Conservation (phyloP, 2,888 invertebrate genomes). For the Exocentrus adspersus region DNA sequence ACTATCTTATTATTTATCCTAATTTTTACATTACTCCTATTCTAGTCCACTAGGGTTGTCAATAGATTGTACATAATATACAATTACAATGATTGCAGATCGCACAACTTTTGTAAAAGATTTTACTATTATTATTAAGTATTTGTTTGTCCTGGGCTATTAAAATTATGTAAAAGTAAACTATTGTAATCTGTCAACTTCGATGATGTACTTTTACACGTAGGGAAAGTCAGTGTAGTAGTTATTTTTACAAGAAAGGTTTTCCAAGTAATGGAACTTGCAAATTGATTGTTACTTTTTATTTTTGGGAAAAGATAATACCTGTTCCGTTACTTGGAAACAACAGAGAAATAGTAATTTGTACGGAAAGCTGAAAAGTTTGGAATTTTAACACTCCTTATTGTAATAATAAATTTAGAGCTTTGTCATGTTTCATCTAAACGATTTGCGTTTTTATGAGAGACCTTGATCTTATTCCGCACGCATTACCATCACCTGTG, state of each 20-base stretch:
- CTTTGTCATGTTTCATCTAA: too few relatives aligned
- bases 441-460: not conserved
- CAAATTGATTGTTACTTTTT: not conserved
- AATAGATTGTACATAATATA: slow-evolving; percentile 61
- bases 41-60: slow-evolving; percentile 53
- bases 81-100: slow-evolving; percentile 64
- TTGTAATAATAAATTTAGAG: too few relatives aligned
- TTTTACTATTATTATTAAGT: too few relatives aligned
- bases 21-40: slow-evolving; percentile 47
- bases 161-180: slow-evolving; percentile 10
- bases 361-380: too few relatives aligned
- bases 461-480: not conserved
- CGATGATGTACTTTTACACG: not conserved
- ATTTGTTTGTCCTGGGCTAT: slow-evolving; percentile 38
- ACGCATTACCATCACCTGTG: slow-evolving; percentile 13
- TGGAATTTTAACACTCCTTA: too few relatives aligned
- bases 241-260: not conserved
- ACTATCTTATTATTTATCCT: slow-evolving; percentile 45
- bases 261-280: not conserved
- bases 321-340: not conserved
- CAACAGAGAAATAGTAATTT: not conserved
- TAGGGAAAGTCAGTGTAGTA: not conserved
- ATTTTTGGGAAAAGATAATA: too few relatives aligned
- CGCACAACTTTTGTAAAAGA: slow-evolving; percentile 58
- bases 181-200: not conserved